A percentile compares a stretch with the other conserved stretches of the same genome.
These are phyloP conservation scores for Hyalella azteca DNA, from an alignment of 2,888 invertebrate genomes.

Conservation along the genomic window DNA sequence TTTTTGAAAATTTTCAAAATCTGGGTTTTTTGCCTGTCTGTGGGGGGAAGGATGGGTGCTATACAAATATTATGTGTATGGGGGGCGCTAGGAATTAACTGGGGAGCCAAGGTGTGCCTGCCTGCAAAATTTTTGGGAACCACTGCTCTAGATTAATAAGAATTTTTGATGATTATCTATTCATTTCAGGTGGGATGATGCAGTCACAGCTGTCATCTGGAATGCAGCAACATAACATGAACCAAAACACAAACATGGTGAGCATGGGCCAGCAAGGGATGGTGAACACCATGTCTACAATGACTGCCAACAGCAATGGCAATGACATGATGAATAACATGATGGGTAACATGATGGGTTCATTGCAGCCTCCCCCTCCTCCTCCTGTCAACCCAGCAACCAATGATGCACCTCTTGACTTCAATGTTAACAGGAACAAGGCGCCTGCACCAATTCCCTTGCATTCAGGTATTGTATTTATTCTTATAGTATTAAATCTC, in stretches of 20 bases:
- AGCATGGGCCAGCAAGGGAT: neutral
- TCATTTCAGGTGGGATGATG: neutral
- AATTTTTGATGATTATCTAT: neutral
- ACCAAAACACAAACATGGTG: neutral
- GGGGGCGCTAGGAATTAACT: too few species aligned
- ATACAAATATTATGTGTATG: too few species aligned
- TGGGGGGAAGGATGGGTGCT: too few species aligned
- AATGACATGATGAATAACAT: slow-evolving; percentile 11
- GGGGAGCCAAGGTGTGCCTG: too few species aligned
- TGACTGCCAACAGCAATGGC: too few species aligned
- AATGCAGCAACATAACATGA: neutral
- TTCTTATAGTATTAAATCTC: too few species aligned
- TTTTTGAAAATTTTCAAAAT: too few species aligned
- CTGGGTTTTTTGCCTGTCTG: too few species aligned
- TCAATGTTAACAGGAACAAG: slow-evolving; percentile 70
- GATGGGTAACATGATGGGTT: slow-evolving; percentile 57
- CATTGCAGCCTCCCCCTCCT: slow-evolving; percentile 54
- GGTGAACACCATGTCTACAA: slow-evolving; percentile 1
- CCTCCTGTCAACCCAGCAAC: slow-evolving; percentile 64
- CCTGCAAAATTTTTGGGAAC: too few species aligned
- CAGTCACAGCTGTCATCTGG: neutral
- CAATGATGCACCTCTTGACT: slow-evolving; percentile 71
- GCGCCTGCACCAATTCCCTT: slow-evolving; percentile 67
- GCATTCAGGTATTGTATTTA: neutral
- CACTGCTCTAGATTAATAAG: neutral